Evolutionary conservation across 2,113 vertebrate species (phyloP).

Genomic region (Talpa occidentalis): DNA sequence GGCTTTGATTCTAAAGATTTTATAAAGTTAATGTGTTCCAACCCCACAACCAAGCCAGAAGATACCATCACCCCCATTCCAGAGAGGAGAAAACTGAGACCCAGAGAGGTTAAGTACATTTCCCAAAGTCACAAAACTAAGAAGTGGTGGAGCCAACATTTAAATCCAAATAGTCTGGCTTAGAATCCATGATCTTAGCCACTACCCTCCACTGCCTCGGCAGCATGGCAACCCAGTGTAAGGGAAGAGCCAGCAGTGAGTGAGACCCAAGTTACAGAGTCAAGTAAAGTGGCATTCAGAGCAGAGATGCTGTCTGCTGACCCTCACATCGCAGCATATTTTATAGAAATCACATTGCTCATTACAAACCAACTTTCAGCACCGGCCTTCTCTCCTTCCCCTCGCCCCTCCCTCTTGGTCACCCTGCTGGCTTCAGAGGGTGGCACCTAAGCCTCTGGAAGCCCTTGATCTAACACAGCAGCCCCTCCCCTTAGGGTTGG

Average conservation of each 20-base stretch:
- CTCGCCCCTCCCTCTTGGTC: too few species aligned
- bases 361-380: not conserved
- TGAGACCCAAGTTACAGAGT: not conserved
- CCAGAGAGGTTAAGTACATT: not conserved
- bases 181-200: not conserved
- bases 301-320: not conserved
- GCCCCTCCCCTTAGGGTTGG: not conserved
- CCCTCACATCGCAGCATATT: not conserved
- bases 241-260: not conserved
- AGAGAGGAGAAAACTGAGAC: not conserved
- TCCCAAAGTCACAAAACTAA: not conserved
- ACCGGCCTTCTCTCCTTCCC: not conserved
- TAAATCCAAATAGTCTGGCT: slow-evolving; percentile 4
- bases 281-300: not conserved
- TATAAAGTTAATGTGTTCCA: not conserved
- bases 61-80: not conserved
- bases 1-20: not conserved
- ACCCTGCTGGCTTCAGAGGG: not conserved
- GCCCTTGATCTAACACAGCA: not conserved
- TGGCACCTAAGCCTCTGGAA: not conserved
- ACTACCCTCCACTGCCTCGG: not conserved
- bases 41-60: not conserved
- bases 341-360: not conserved
- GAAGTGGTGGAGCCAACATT: not conserved
- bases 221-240: not conserved